These are phyloP conservation scores for Ophioderma brevispina DNA, from an alignment of 35 echinoderm and acorn worm species.

Conservation along the genomic window DNA sequence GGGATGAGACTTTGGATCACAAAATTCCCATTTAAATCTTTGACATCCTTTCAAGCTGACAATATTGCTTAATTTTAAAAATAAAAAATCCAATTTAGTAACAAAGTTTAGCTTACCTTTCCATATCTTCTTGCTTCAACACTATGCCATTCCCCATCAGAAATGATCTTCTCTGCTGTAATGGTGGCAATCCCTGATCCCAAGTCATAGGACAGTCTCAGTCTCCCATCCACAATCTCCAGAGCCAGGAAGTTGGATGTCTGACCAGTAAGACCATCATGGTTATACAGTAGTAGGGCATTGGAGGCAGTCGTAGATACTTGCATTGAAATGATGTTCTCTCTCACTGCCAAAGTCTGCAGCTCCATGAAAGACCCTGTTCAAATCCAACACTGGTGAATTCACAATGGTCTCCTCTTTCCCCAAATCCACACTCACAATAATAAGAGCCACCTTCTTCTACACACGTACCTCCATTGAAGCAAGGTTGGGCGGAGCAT, in stretches of 20 bases:
- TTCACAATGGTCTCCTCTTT: constrained; percentile 74
- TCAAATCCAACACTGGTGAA: constrained; percentile 80
- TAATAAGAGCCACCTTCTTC: constrained; percentile 67
- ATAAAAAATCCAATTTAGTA: too few relatives aligned
- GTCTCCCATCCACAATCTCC: constrained; percentile 62
- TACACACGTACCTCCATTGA: constrained; percentile 70
- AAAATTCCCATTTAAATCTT: too few relatives aligned
- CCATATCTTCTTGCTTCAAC: constrained; percentile 72
- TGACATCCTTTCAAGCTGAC: too few relatives aligned
- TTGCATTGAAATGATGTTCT: constrained; percentile 66
- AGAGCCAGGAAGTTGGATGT: constrained; percentile 79
- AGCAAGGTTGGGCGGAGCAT: constrained; percentile 72
- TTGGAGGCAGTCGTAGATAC: constrained; percentile 71
- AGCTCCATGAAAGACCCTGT: constrained; percentile 65
- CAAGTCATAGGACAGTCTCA: constrained; percentile 74
- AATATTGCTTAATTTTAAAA: too few relatives aligned
- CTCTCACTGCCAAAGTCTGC: background rate
- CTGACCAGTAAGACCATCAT: constrained; percentile 63
- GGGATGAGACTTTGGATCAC: too few relatives aligned
- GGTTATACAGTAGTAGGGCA: constrained; percentile 88
- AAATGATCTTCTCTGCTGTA: constrained; percentile 52
- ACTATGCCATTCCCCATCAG: constrained; percentile 88
- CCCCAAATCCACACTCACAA: constrained; percentile 75
- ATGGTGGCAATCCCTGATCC: constrained; percentile 58
- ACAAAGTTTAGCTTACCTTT: constrained; percentile 81